A percentile compares a stretch with the other conserved stretches of the same genome.
Evolutionary conservation across 2,888 invertebrate genomes (phyloP).

Genomic region (Ceraclea dissimilis): DNA sequence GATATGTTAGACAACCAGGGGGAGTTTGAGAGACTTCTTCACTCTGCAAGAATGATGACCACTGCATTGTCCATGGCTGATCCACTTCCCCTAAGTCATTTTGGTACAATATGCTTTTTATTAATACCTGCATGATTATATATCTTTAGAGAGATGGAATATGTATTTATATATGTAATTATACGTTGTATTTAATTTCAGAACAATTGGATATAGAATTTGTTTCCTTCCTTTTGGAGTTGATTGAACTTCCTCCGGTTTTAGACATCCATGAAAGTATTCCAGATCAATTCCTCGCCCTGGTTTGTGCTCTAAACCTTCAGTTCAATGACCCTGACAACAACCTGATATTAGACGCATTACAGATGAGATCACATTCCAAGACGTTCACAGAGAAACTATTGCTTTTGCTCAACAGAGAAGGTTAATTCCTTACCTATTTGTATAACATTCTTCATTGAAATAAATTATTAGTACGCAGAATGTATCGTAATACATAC

Average conservation of each 20-base stretch:
- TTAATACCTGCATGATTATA: neutral
- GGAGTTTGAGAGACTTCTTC: conserved; percentile 71
- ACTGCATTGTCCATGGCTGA: conserved; percentile 90
- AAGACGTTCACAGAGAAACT: conserved; percentile 89
- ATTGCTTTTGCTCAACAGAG: conserved; percentile 78
- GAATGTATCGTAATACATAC: neutral
- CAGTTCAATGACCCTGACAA: conserved; percentile 66
- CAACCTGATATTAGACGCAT: conserved; percentile 63
- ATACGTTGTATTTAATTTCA: no score
- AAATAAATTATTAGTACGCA: no score
- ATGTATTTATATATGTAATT: neutral
- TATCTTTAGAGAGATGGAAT: neutral
- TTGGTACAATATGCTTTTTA: conserved; percentile 50
- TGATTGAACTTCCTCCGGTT: conserved; percentile 73
- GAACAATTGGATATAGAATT: conserved; percentile 82
- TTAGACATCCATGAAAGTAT: conserved; percentile 70
- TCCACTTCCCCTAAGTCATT: conserved; percentile 79
- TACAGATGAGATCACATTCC: conserved; percentile 62
- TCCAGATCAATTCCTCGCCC: conserved; percentile 74
- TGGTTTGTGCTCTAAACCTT: conserved; percentile 82
- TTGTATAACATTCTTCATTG: neutral
- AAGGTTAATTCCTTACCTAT: conserved; percentile 63
- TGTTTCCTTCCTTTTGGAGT: conserved; percentile 68
- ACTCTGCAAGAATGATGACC: conserved; percentile 75
- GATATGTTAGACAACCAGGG: conserved; percentile 73